A percentile compares a stretch with the other conserved stretches of the same genome.
phyloP scores from a whole-genome alignment of 2,797 vertebrate species.

The Molothrus aeneus region DNA sequence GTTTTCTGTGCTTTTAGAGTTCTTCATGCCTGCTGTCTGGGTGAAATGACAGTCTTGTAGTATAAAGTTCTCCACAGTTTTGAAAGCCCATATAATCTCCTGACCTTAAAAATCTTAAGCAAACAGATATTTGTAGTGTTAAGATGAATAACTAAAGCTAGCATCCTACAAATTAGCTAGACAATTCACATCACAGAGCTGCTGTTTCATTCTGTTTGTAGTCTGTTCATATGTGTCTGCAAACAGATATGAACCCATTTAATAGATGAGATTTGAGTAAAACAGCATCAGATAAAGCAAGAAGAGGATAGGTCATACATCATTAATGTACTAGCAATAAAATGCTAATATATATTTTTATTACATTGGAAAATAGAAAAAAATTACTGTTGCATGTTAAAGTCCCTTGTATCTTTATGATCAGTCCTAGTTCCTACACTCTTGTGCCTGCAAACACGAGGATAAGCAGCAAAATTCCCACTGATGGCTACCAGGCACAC shows the following conservation, averaged over 20 bases:
- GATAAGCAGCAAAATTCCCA: not conserved
- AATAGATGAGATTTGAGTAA: not conserved
- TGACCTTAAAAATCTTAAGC: not conserved
- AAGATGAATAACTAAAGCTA: not conserved
- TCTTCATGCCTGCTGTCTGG: not conserved
- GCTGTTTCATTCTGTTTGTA: not conserved
- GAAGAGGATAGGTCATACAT: not conserved
- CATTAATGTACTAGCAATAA: not conserved
- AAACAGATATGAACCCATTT: fast-evolving
- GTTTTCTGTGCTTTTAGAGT: not conserved
- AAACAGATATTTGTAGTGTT: not conserved
- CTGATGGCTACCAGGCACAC: not conserved
- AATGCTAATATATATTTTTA: not conserved
- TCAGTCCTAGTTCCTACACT: not conserved
- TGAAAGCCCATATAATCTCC: not conserved
- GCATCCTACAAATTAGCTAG: not conserved
- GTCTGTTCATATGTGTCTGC: not conserved
- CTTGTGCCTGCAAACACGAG: not conserved
- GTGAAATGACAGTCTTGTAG: not conserved
- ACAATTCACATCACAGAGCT: not conserved
- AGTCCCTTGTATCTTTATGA: not conserved
- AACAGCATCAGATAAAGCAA: not conserved
- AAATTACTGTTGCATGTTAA: not conserved
- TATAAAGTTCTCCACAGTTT: not conserved
- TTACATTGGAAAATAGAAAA: not conserved